These are phyloP conservation scores for Sceloporus undulatus DNA, from an alignment of 2,113 vertebrate genomes.

Conservation along the genomic window DNA sequence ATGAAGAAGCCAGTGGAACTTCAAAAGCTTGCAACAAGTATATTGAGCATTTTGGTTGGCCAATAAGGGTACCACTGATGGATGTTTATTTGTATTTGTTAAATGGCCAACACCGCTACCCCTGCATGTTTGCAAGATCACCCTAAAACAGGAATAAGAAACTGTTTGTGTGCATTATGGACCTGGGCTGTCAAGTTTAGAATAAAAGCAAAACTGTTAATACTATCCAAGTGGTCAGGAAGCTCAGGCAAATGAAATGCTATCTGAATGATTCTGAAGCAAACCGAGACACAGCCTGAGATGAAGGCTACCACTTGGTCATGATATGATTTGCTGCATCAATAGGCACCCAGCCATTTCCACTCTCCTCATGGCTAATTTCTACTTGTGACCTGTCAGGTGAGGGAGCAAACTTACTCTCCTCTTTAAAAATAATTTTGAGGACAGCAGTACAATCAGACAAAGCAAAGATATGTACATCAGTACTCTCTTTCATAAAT, in stretches of 20 bases:
- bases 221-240: conserved; percentile 19
- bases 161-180: neutral
- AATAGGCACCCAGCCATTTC: conserved; percentile 29
- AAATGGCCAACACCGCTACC: too few species aligned
- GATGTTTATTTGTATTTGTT: too few species aligned
- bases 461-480: conserved; percentile 51
- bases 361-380: conserved; percentile 27
- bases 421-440: conserved; percentile 55
- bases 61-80: too few species aligned
- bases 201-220: conserved; percentile 44
- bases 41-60: too few species aligned
- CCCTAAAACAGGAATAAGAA: too few species aligned
- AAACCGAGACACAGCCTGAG: conserved; percentile 5
- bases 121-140: too few species aligned
- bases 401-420: conserved; percentile 43
- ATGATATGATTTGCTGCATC: conserved; percentile 29
- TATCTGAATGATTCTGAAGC: conserved; percentile 9
- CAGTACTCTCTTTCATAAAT: conserved; percentile 60
- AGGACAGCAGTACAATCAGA: conserved; percentile 63
- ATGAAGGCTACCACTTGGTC: conserved; percentile 31
- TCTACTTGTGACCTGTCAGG: conserved; percentile 55
- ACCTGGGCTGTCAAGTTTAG: neutral
- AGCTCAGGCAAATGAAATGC: conserved; percentile 23
- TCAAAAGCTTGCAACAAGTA: too few species aligned
- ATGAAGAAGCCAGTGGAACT: too few species aligned